These are phyloP conservation scores for Cephonodes hylas DNA, from an alignment of 2,888 invertebrate genomes.

Conservation along the genomic window DNA sequence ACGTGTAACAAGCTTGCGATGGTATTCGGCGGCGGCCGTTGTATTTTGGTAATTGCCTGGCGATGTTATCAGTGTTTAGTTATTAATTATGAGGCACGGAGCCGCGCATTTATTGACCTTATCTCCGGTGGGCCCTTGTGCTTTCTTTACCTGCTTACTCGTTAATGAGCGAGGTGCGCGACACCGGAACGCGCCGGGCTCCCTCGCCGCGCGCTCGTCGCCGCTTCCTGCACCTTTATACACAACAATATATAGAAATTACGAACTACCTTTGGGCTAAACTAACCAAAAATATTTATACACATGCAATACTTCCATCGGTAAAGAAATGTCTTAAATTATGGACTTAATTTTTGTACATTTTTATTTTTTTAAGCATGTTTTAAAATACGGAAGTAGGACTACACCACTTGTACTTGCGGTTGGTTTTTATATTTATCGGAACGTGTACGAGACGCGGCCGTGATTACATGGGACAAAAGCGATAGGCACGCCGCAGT, in stretches of 20 bases:
- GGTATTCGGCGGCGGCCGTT: constrained; percentile 43
- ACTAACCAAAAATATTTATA: no score
- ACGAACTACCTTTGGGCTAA: not conserved
- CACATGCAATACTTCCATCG: no score
- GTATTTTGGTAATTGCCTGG: constrained; percentile 65
- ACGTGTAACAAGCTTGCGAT: constrained; percentile 50
- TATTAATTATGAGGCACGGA: constrained; percentile 71
- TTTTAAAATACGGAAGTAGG: not conserved
- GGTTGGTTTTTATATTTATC: constrained; percentile 10
- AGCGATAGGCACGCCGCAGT: constrained; percentile 4
- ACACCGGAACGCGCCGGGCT: constrained; percentile 56
- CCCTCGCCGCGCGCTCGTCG: constrained; percentile 22
- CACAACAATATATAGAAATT: not conserved
- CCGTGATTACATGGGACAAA: constrained; percentile 3
- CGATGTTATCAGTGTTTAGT: constrained; percentile 60
- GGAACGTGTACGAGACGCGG: constrained; percentile 1
- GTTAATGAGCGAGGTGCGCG: constrained; percentile 61
- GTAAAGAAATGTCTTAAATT: no score
- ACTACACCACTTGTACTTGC: not conserved
- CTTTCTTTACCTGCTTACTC: constrained; percentile 58
- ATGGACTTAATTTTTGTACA: no score
- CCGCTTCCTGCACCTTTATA: not conserved
- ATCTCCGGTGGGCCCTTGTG: constrained; percentile 72
- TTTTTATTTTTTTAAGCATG: no score
- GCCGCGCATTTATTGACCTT: constrained; percentile 75